Evolutionary conservation across 2,797 vertebrate species (phyloP), one percentile per base, ranked within the genome.

Genomic region (Coranthus polyacanthus): DNA sequence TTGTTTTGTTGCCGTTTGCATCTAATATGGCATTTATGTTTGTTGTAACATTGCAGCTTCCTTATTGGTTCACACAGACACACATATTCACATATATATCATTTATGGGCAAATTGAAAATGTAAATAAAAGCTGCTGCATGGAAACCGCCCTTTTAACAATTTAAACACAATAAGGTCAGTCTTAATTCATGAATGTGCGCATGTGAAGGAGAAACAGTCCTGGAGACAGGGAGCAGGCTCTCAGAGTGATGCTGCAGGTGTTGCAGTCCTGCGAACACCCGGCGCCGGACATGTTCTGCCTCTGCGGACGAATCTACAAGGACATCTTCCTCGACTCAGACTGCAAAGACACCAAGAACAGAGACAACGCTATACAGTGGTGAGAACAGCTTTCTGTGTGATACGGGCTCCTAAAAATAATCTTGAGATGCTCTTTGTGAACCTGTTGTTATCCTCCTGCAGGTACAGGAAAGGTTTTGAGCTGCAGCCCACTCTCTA

Each of bases 271-370:
- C 0, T 97, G 96, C 68, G 96, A 97, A 66, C 95, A 95, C 47
- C 97, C 97, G 0, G 95, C 96, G 3, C 96, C 97, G 0, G 97
- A 98, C 75, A 98, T 99, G 97, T 97, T 97, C 91, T 99, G 97
- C 68, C 92, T 99, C 12, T 98, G 96, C 61, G 97, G 98, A 34
- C 94, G 96, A n/a, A 99, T 99, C 82, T 99, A 98, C 85, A 99
- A 98, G 76, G 98, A 99, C 80, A 96, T 97, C 68, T 99, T 98
- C 81, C 93, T 98, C 4, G 97, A 98, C 87, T 97, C 96, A 0
- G 94, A 97, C 82, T 98, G 93, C 84, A 95, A 96, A 82, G 97
- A 99, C 82, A 93, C 83, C 6, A 90, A 75, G 36, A 98, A 95
- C 90, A 90, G 96, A 63, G 96, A 98, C 81, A 92, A 88, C 1